Evolutionary conservation across 2,888 invertebrate genomes (phyloP).

Genomic region (Macrosoma leucophasiata): DNA sequence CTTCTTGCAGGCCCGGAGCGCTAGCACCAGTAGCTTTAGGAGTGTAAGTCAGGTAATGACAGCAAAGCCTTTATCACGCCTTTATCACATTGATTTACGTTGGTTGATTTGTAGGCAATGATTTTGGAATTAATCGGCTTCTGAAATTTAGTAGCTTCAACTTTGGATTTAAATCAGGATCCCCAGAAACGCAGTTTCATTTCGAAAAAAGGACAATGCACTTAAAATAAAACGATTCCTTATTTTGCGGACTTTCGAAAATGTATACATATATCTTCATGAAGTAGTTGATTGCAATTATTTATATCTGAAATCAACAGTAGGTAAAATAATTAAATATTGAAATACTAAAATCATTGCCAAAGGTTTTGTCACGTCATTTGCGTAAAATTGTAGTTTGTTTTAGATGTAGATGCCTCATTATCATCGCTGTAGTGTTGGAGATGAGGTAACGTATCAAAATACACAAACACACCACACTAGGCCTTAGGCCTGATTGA

Average conservation of each 20-base stretch:
- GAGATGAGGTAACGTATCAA: conserved; percentile 39
- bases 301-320: neutral
- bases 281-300: no score
- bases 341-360: conserved; percentile 40
- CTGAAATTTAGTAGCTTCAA: no score
- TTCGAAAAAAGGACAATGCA: no score
- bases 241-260: no score
- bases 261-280: no score
- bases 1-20: conserved; percentile 89
- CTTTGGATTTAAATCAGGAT: no score
- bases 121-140: conserved; percentile 35
- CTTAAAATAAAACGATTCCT: no score
- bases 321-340: conserved; percentile 2
- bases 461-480: no score
- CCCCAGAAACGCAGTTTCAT: no score
- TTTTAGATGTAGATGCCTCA: conserved; percentile 57
- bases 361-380: conserved; percentile 47
- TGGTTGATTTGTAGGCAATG: conserved; percentile 50
- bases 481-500: no score
- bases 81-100: conserved; percentile 49
- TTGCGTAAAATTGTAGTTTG: conserved; percentile 54
- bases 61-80: conserved; percentile 57
- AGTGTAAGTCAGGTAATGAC: conserved; percentile 88
- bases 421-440: conserved; percentile 38
- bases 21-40: conserved; percentile 93